Evolutionary conservation across 2,888 invertebrate genomes (phyloP).

Genomic region (Latrodectus elegans): DNA sequence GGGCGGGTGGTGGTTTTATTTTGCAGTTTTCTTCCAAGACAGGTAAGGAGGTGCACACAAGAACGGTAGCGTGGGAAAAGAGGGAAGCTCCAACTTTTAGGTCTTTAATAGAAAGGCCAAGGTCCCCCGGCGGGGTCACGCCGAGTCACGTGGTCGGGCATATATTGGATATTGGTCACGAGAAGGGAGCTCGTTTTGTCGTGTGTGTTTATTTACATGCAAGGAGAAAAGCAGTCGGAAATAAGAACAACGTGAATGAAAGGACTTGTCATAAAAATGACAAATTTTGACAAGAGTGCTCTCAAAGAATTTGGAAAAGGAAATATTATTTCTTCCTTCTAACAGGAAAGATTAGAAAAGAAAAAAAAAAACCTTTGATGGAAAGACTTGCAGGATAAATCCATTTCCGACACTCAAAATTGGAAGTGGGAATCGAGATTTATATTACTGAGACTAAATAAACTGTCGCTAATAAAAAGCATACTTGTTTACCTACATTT

Average conservation of each 20-base stretch:
- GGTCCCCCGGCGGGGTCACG: constrained; percentile 7
- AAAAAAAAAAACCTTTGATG: too few species aligned
- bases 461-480: too few species aligned
- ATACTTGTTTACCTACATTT: too few species aligned
- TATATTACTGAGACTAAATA: too few species aligned
- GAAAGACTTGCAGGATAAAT: too few species aligned
- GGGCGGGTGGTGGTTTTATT: constrained; percentile 11
- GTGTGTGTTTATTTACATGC: constrained; percentile 49
- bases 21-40: constrained; percentile 3
- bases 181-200: constrained; percentile 14
- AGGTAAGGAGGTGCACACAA: neutral
- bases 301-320: neutral
- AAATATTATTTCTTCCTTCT: neutral
- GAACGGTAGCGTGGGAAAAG: constrained; percentile 45
- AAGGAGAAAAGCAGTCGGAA: neutral
- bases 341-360: too few species aligned
- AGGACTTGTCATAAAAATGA: constrained; percentile 4
- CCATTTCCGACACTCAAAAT: too few species aligned
- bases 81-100: constrained; percentile 3
- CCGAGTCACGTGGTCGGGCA: constrained; percentile 20
- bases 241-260: constrained; percentile 1
- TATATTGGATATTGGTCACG: constrained; percentile 11
- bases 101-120: constrained; percentile 32
- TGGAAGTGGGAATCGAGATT: too few species aligned
- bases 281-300: constrained; percentile 14